Evolutionary conservation across 2,113 vertebrate species (phyloP).

Genomic region (Paradisaea rubra): DNA sequence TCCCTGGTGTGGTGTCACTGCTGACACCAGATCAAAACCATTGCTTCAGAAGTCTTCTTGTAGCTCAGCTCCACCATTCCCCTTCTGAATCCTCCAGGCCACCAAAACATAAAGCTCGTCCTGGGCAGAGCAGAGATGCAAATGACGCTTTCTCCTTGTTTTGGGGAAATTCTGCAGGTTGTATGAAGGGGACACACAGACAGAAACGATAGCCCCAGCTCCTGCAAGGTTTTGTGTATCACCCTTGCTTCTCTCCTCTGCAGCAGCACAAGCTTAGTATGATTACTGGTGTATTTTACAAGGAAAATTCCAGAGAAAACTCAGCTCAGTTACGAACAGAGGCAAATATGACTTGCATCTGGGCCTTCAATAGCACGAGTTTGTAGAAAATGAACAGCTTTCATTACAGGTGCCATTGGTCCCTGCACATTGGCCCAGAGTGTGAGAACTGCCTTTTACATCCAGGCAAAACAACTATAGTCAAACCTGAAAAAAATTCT

Average conservation of each 20-base stretch:
- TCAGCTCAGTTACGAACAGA: background rate
- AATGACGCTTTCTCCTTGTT: background rate
- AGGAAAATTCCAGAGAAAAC: background rate
- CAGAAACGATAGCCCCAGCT: background rate
- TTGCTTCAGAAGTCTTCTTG: background rate
- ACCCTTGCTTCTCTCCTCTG: background rate
- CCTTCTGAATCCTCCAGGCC: background rate
- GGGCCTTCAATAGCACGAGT: background rate
- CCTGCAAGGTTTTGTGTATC: background rate
- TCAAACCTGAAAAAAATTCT: background rate
- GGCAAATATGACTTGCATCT: background rate
- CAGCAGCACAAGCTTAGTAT: background rate
- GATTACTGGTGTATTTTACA: background rate
- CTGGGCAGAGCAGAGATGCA: background rate
- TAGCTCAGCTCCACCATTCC: background rate
- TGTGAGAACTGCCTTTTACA: background rate
- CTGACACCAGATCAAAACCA: background rate
- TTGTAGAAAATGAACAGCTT: background rate
- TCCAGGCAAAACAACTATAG: background rate
- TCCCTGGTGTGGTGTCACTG: background rate
- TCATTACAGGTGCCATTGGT: background rate
- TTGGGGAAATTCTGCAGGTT: background rate
- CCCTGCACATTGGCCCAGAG: background rate
- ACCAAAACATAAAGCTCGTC: background rate
- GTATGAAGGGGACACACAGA: background rate